Conservation (phyloP, 1,140 invertebrate genomes). For the Nasonia vitripennis region DNA sequence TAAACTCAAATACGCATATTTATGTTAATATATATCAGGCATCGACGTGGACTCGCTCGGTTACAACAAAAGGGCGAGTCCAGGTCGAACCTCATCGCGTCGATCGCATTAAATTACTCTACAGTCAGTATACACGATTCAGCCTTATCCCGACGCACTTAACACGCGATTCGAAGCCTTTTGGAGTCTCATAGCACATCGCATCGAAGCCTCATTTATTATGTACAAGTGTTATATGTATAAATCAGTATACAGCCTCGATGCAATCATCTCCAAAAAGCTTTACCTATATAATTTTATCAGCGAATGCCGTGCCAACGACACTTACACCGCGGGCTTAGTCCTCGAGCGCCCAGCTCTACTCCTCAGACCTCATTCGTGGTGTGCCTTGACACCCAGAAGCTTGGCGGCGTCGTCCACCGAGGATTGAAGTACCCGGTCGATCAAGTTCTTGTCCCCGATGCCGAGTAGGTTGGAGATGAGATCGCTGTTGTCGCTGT, state of each 20-base stretch:
- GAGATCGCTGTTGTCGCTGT: conserved; percentile 82
- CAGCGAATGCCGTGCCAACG: neutral
- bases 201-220: neutral
- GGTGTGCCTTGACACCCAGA: conserved; percentile 82
- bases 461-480: conserved; percentile 93
- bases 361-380: conserved; percentile 60
- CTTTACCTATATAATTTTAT: too few species aligned
- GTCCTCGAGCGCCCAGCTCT: too few species aligned
- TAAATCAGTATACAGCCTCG: too few species aligned
- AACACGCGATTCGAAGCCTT: too few species aligned
- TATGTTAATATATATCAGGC: neutral
- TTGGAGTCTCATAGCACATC: neutral
- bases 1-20: conserved; percentile 14
- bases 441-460: conserved; percentile 89
- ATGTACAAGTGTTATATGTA: neutral
- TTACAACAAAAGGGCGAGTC: neutral
- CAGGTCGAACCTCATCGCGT: neutral
- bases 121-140: neutral
- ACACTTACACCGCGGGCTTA: neutral
- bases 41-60: conserved; percentile 16
- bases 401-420: conserved; percentile 92
- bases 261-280: conserved; percentile 13
- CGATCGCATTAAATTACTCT: conserved; percentile 2
- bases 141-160: too few species aligned
- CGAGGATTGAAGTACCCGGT: conserved; percentile 87